Percentiles rank a stretch among this genome's conserved stretches.
These are phyloP conservation scores for Thamnophis sirtalis DNA, from an alignment of 2,113 vertebrate genomes.

Conservation along the genomic window DNA sequence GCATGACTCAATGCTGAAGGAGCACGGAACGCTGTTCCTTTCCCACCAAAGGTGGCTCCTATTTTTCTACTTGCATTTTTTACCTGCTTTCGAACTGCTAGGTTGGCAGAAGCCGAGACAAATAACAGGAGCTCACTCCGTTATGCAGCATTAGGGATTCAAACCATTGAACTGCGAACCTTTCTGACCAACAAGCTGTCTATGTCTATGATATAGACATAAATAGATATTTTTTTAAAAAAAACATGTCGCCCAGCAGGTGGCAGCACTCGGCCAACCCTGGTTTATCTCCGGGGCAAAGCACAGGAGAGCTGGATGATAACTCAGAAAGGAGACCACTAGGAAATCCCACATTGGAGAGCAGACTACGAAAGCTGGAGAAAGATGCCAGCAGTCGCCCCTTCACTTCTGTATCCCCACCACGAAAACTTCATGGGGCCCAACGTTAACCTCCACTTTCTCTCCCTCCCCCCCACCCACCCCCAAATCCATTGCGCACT, in stretches of 20 bases:
- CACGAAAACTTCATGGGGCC: background rate
- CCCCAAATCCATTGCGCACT: no score
- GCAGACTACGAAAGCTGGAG: background rate
- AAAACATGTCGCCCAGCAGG: background rate
- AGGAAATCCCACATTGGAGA: background rate
- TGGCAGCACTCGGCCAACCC: background rate
- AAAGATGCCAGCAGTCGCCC: background rate
- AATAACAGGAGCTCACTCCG: no score
- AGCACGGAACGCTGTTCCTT: no score
- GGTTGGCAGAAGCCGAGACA: no score
- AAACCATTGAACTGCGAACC: no score
- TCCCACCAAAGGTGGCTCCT: no score
- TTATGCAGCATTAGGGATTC: no score
- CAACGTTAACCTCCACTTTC: background rate
- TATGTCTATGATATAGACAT: background rate
- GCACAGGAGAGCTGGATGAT: background rate
- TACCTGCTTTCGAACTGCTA: no score
- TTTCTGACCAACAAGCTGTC: no score
- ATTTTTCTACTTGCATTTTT: no score
- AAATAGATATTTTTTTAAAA: background rate
- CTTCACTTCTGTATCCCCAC: background rate
- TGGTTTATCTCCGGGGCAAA: background rate
- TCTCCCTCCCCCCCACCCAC: no score
- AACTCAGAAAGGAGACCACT: background rate
- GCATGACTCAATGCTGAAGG: no score